Percentiles rank a stretch among this genome's conserved stretches.
Conservation (phyloP, 2,113 vertebrate genomes). For the Aplodontia rufa region DNA sequence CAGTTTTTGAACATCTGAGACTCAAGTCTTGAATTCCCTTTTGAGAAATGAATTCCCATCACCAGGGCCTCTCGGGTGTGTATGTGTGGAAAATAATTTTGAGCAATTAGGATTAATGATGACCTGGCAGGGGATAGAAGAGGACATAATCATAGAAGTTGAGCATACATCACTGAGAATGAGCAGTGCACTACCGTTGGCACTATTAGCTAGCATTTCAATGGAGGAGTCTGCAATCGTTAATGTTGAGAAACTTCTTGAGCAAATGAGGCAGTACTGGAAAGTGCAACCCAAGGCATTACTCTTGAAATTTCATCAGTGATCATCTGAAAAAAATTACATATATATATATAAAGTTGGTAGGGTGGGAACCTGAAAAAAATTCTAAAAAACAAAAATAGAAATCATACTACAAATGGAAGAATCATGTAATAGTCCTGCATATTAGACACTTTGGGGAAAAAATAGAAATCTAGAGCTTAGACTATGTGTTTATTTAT, state of each 20-base stretch:
- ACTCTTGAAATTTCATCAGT: background rate
- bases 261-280: background rate
- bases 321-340: constrained; percentile 10
- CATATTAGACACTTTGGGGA: background rate
- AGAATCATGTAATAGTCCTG: background rate
- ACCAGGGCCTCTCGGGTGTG: constrained; percentile 44
- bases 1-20: constrained; percentile 66
- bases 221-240: background rate
- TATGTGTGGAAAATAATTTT: constrained; percentile 69
- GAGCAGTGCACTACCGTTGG: constrained; percentile 12
- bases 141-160: constrained; percentile 64
- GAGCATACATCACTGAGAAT: constrained; percentile 51
- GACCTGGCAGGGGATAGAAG: constrained; percentile 56
- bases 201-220: constrained; percentile 38
- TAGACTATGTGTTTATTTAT: background rate
- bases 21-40: constrained; percentile 66
- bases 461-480: background rate
- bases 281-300: background rate
- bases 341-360: background rate
- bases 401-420: background rate
- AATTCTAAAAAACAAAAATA: background rate
- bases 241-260: constrained; percentile 24
- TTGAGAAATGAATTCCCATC: constrained; percentile 73
- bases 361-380: background rate
- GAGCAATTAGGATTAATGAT: constrained; percentile 77